Evolutionary conservation across 2,888 invertebrate species (phyloP).

Genomic region (Panorpa germanica): DNA sequence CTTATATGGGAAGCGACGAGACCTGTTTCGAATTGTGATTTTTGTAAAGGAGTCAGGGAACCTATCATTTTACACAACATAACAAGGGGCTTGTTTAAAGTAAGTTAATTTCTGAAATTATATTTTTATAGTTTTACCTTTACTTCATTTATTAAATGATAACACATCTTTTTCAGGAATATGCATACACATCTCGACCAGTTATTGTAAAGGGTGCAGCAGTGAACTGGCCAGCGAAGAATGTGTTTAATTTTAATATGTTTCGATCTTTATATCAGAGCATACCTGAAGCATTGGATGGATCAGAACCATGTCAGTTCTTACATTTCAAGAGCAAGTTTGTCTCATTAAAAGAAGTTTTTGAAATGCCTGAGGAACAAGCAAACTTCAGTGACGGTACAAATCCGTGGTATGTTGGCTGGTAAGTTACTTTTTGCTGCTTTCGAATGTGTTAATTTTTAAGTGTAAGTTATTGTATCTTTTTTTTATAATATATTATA

Average conservation of each 20-base stretch:
- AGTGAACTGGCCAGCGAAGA: constrained; percentile 55
- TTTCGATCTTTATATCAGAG: constrained; percentile 49
- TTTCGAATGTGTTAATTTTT: constrained; percentile 10
- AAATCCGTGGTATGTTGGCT: constrained; percentile 77
- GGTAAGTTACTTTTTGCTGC: constrained; percentile 33
- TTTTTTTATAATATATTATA: constrained; percentile 3
- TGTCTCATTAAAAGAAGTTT: constrained; percentile 54
- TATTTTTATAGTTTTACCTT: not conserved
- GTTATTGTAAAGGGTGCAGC: constrained; percentile 62
- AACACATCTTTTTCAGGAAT: constrained; percentile 23
- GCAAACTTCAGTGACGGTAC: constrained; percentile 38
- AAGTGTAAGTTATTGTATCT: constrained; percentile 11
- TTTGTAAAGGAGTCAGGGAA: constrained; percentile 47
- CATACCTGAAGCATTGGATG: constrained; percentile 50
- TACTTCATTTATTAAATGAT: not conserved
- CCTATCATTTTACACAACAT: constrained; percentile 50
- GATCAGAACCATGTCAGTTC: constrained; percentile 70
- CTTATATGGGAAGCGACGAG: constrained; percentile 74
- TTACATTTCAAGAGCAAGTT: constrained; percentile 72
- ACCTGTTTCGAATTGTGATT: constrained; percentile 63
- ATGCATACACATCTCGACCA: constrained; percentile 63
- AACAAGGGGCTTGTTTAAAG: constrained; percentile 45
- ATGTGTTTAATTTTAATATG: constrained; percentile 41
- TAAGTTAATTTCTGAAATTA: constrained; percentile 15
- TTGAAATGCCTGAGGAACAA: constrained; percentile 49